phyloP scores from a whole-genome alignment of 2,888 invertebrate genomes.

The Lissocephala sabroskyi region DNA sequence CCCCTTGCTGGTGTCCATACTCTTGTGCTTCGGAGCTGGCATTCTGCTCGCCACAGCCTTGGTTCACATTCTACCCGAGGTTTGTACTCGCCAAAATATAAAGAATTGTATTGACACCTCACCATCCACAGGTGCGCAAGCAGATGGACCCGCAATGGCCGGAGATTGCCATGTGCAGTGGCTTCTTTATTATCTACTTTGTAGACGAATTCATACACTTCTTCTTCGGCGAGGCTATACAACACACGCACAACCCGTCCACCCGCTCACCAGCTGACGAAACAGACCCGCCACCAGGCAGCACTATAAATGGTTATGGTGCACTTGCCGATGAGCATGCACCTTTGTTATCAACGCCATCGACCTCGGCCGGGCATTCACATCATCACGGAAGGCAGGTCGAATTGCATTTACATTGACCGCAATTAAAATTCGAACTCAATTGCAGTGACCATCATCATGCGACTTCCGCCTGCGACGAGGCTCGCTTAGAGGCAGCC shows the following conservation, averaged over 20 bases:
- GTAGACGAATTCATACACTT: slow-evolving; percentile 83
- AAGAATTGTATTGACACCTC: too few species aligned
- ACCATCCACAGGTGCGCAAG: slow-evolving; percentile 74
- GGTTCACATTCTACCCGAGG: slow-evolving; percentile 87
- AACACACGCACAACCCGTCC: slow-evolving; percentile 28
- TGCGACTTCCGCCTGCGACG: slow-evolving; percentile 37
- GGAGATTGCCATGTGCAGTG: slow-evolving; percentile 79
- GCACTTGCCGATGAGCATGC: slow-evolving; percentile 48
- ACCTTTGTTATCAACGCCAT: slow-evolving; percentile 17
- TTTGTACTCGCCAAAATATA: too few species aligned
- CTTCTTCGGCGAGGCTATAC: slow-evolving; percentile 74
- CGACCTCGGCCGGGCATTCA: neutral
- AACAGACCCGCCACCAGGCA: slow-evolving; percentile 7
- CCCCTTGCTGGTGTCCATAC: slow-evolving; percentile 78
- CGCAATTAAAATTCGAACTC: neutral
- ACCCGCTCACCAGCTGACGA: neutral
- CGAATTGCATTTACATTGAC: neutral
- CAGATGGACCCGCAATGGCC: slow-evolving; percentile 76
- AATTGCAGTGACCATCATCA: slow-evolving; percentile 20
- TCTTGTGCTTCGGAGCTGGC: slow-evolving; percentile 87
- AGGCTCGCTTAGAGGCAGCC: slow-evolving; percentile 49
- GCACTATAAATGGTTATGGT: slow-evolving; percentile 44
- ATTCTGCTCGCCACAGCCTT: slow-evolving; percentile 84
- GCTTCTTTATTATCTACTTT: slow-evolving; percentile 82
- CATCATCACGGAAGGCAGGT: slow-evolving; percentile 15